Evolutionary conservation across 2,797 vertebrate species (phyloP).

Genomic region (Megalops cyprinoides): DNA sequence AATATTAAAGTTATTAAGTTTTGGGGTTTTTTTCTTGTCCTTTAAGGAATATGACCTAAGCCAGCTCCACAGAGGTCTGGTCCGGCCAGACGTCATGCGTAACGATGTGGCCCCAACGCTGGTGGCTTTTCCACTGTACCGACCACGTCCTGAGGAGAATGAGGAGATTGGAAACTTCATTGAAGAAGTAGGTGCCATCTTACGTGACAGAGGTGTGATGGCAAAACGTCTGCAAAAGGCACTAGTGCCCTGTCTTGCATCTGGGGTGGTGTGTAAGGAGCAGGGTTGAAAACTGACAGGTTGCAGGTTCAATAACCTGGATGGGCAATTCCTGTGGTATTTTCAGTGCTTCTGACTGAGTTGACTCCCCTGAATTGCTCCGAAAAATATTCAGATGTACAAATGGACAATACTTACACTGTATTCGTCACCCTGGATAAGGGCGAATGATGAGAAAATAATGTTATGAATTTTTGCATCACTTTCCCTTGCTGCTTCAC

Average conservation of each 20-base stretch:
- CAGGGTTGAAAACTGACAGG: not conserved
- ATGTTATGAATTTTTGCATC: not conserved
- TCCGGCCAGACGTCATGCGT: conserved; percentile 83
- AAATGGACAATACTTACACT: not conserved
- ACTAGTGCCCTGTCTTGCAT: conserved; percentile 48
- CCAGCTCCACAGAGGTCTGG: conserved; percentile 89
- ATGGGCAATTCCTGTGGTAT: not conserved
- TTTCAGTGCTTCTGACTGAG: not conserved
- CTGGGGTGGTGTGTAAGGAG: not conserved
- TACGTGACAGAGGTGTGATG: not conserved
- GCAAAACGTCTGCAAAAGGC: not conserved
- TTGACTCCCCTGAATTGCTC: not conserved
- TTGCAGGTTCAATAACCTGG: not conserved
- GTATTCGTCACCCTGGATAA: not conserved
- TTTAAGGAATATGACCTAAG: conserved; percentile 86
- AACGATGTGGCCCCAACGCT: conserved; percentile 82
- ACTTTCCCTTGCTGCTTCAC: not conserved
- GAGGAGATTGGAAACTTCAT: conserved; percentile 93
- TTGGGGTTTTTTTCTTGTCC: not conserved
- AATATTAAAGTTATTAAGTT: not conserved
- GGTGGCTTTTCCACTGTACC: conserved; percentile 78
- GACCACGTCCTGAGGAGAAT: conserved; percentile 84
- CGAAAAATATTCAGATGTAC: not conserved
- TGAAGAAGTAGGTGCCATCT: conserved; percentile 71
- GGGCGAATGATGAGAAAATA: not conserved